These are phyloP conservation scores for Chrysocyon brachyurus DNA, from an alignment of 2,797 vertebrate species.

Conservation along the genomic window DNA sequence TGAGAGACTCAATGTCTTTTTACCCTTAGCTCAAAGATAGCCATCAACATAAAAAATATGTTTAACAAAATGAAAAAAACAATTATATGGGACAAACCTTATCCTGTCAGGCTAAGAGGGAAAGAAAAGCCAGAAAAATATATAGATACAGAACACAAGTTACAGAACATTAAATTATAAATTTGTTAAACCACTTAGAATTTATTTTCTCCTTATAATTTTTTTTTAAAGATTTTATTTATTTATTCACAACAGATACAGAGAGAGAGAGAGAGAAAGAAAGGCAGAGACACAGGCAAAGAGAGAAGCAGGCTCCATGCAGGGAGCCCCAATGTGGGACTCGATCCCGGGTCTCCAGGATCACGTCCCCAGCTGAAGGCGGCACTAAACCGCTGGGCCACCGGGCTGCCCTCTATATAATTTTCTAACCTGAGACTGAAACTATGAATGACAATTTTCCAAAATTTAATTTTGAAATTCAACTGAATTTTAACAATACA, in stretches of 20 bases:
- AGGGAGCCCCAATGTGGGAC: no score
- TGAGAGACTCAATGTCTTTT: neutral
- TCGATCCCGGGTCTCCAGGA: no score
- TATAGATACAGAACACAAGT: neutral
- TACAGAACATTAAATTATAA: neutral
- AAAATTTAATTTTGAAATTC: slow-evolving; percentile 21
- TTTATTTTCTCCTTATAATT: slow-evolving; percentile 31
- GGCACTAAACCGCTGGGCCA: no score
- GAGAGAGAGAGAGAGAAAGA: no score
- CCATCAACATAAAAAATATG: neutral
- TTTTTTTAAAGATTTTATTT: neutral
- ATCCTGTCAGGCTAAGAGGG: neutral
- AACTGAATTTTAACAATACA: slow-evolving; percentile 9
- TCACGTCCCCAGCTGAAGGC: no score
- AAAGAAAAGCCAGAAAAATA: neutral
- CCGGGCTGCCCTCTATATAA: neutral
- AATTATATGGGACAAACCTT: neutral
- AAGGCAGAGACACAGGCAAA: no score
- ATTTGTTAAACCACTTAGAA: slow-evolving; percentile 31
- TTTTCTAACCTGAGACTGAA: neutral
- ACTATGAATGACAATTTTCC: neutral
- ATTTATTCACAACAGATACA: no score
- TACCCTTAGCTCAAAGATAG: neutral
- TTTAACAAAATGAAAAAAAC: neutral
- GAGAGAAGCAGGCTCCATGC: no score